Base-by-base conservation (phyloP, 2,797 vertebrate species). In the Eutrigla gurnardus region DNA sequence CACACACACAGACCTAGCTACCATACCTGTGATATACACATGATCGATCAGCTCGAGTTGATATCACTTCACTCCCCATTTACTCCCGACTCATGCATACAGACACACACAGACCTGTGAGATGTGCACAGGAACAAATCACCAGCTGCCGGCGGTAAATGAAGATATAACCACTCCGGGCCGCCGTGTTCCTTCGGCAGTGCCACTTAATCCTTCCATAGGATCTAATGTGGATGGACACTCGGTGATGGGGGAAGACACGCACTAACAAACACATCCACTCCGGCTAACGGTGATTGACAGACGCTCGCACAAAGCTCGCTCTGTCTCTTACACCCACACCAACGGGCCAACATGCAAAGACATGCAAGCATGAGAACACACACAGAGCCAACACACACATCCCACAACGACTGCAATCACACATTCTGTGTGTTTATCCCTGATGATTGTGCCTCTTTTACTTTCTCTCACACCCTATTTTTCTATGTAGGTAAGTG, bases 211-310 rank as follows among this genome's bases (percentile, higher is more conserved):
- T 91, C 88, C 89, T 79, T 84, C 88, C 85, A 64, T 81, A 73
- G 77, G 71, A 83, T 84, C 86, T 93, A 92, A 94, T 93, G 89
- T 91, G 91, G 89, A 93, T 86, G 91, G 93, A 91, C 90, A 85
- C 77, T 40, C 73, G 11, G 85, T 88, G 88, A 92, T 91, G 81
- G 84, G 89, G 85, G 84, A 73, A 82, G 89, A 90, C 89, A 71
- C 14, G 80, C 79, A 62, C 84, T 89, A 90, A 92, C 90, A 89
- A 89, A 91, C 83, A 91, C 83, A 74, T 85, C 86, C 84, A 85
- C 83, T 75, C 68, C 43, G n/a, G 50, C 83, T 89, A 90, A 89
- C 87, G 3, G 81, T 91, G 92, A 90, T 65, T 84, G 91, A 88
- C 88, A 86, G 40, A 0, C 74, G 59, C 50, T 40, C 0, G 3